Conservation (phyloP, 1,140 invertebrate species). For the Agrilus planipennis region DNA sequence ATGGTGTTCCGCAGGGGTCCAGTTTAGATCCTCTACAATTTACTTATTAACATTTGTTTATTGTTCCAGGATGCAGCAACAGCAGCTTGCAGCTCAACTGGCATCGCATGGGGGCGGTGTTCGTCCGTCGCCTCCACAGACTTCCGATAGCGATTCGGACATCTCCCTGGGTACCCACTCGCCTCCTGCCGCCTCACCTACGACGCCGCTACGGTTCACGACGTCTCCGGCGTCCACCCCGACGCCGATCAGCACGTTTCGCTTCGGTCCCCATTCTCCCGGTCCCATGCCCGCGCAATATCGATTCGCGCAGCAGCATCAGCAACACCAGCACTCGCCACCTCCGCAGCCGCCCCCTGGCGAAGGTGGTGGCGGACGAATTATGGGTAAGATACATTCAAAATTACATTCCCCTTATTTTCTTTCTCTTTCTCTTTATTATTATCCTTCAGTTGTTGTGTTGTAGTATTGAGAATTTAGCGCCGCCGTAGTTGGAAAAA, state of each 20-base stretch:
- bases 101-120: conserved; percentile 26
- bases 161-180: conserved; percentile 43
- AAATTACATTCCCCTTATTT: too few relatives aligned
- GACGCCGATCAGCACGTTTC: conserved; percentile 28
- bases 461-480: too few relatives aligned
- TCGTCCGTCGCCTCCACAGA: conserved; percentile 24
- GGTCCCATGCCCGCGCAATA: conserved; percentile 33
- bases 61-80: conserved; percentile 35
- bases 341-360: too few relatives aligned
- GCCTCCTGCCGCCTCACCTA: conserved; percentile 36
- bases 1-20: too few relatives aligned
- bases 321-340: conserved; percentile 22
- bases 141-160: conserved; percentile 39
- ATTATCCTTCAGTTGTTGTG: too few relatives aligned
- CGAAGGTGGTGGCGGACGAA: background rate
- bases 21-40: too few relatives aligned
- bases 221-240: conserved; percentile 24
- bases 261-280: conserved; percentile 31
- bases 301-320: conserved; percentile 27
- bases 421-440: too few relatives aligned
- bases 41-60: conserved; percentile 3
- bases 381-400: too few relatives aligned
- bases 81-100: conserved; percentile 33
- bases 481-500: too few relatives aligned
- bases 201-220: conserved; percentile 26